Percentiles rank a stretch among this genome's conserved stretches.
phyloP scores from a whole-genome alignment of 2,797 vertebrate species.

The Pogonophryne albipinna region DNA sequence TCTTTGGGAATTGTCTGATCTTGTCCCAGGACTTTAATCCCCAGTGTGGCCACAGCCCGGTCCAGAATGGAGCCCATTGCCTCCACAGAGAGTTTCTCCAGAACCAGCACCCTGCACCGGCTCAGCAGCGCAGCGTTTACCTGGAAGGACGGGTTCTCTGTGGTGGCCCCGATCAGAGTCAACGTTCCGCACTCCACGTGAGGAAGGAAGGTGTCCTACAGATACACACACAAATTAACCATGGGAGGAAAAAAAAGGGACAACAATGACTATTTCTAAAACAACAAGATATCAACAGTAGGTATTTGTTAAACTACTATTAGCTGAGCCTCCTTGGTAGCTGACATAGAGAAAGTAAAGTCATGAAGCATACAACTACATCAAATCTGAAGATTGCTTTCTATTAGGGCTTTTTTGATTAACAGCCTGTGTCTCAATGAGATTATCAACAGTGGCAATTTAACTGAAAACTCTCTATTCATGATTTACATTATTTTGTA shows the following conservation, averaged over 20 bases:
- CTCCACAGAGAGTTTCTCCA: conserved; percentile 93
- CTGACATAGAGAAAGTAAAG: neutral
- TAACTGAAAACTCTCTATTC: neutral
- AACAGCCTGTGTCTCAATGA: too few species aligned
- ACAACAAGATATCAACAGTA: conserved; percentile 74
- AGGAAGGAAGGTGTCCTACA: conserved; percentile 97
- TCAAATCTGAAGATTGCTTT: neutral
- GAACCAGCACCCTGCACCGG: conserved; percentile 94
- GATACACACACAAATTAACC: conserved; percentile 31
- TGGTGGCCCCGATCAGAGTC: conserved; percentile 96
- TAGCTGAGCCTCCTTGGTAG: neutral
- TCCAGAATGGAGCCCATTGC: conserved; percentile 92
- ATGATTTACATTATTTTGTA: neutral
- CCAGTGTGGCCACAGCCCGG: conserved; percentile 88
- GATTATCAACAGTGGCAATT: too few species aligned
- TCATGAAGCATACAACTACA: neutral
- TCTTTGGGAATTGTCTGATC: conserved; percentile 65
- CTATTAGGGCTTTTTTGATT: too few species aligned
- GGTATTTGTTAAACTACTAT: conserved; percentile 55
- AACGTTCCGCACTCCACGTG: conserved; percentile 96
- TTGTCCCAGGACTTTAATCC: conserved; percentile 84
- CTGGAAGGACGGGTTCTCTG: conserved; percentile 98
- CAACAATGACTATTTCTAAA: conserved; percentile 65
- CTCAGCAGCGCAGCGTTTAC: conserved; percentile 95
- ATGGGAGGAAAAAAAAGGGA: conserved; percentile 80